phyloP scores from a whole-genome alignment of 2,797 vertebrate genomes.

The Peromyscus aztecus region DNA sequence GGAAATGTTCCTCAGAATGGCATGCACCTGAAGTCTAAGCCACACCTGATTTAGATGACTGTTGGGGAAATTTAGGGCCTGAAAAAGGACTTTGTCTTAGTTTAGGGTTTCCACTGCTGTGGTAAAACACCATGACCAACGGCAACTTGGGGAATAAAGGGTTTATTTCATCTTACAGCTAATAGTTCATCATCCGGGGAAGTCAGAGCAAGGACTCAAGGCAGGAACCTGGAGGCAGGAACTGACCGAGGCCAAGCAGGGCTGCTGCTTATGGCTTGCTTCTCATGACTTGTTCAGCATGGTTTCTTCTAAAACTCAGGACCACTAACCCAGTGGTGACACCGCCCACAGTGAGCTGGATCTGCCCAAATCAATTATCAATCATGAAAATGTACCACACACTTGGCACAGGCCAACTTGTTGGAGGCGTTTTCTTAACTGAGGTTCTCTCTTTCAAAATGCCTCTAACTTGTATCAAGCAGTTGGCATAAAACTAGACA shows the following conservation, averaged over 20 bases:
- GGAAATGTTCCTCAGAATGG: neutral
- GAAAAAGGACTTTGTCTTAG: neutral
- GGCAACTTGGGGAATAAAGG: neutral
- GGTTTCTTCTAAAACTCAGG: neutral
- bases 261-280: neutral
- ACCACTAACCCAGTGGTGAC: neutral
- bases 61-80: neutral
- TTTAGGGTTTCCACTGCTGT: neutral
- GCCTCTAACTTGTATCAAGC: neutral
- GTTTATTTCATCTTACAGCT: neutral
- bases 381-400: neutral
- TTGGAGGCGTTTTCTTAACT: neutral
- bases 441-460: neutral
- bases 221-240: neutral
- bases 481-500: neutral
- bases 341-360: neutral
- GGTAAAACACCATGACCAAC: neutral
- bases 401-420: neutral
- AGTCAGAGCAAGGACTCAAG: neutral
- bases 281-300: neutral
- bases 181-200: neutral
- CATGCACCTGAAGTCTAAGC: neutral
- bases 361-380: neutral
- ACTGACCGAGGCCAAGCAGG: neutral
- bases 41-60: neutral